phyloP scores from a whole-genome alignment of 2,888 invertebrate genomes.

The Ctena decussata region DNA sequence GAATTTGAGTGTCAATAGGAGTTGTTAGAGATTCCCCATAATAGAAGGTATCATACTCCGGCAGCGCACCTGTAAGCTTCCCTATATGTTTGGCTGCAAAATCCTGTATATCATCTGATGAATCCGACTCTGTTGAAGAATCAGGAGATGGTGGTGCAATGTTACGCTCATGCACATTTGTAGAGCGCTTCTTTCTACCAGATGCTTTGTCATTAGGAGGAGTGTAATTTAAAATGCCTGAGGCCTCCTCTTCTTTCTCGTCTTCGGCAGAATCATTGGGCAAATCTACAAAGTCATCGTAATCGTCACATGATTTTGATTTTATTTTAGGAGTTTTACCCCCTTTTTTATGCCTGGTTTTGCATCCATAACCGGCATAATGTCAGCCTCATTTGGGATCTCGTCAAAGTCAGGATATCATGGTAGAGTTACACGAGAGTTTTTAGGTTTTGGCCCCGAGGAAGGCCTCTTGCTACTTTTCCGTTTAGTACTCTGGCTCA shows the following conservation, averaged over 20 bases:
- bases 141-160: neutral
- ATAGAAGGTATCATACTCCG: neutral
- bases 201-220: neutral
- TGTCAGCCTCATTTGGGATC: no score
- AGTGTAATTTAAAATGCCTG: neutral
- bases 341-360: no score
- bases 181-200: neutral
- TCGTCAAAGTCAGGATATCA: neutral
- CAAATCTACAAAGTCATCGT: neutral
- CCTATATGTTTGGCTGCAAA: neutral
- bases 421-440: neutral
- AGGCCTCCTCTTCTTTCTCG: neutral
- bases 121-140: neutral
- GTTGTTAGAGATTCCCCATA: neutral
- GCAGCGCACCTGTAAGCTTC: constrained; percentile 6
- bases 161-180: neutral
- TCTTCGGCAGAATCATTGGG: neutral
- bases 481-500: no score
- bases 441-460: neutral
- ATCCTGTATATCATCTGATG: neutral
- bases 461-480: neutral
- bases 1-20: neutral
- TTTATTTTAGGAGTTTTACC: neutral
- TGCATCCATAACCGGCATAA: no score
- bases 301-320: neutral